Percentiles rank a stretch among this genome's conserved stretches.
These are phyloP conservation scores for Arctocebus calabarensis DNA, from an alignment of 2,797 vertebrate genomes.

Conservation along the genomic window DNA sequence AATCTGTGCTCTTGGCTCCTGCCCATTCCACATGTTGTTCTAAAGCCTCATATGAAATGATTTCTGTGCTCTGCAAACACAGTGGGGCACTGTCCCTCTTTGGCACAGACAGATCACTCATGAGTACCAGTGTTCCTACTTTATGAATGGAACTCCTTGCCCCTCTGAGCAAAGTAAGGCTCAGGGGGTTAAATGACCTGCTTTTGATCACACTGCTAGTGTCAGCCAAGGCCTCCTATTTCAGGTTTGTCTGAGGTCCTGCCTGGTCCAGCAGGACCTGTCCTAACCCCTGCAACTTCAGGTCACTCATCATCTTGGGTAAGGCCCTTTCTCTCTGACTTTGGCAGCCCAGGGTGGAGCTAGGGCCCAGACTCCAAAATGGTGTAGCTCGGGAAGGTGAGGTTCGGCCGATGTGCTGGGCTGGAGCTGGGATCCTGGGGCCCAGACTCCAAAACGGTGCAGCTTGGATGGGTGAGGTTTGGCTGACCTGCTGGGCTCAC, in stretches of 20 bases:
- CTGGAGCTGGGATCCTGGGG: neutral
- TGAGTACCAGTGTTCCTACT: rapidly evolving
- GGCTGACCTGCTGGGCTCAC: rapidly evolving
- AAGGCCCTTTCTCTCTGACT: neutral
- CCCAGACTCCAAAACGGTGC: rapidly evolving
- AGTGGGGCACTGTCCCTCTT: rapidly evolving
- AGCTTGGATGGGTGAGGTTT: neutral
- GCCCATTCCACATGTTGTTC: too few relatives aligned
- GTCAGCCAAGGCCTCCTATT: neutral
- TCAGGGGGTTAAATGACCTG: rapidly evolving
- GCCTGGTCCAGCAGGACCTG: neutral
- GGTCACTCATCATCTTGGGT: neutral
- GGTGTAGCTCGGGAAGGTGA: too few relatives aligned
- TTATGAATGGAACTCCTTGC: neutral
- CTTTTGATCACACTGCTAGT: neutral
- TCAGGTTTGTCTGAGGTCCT: neutral
- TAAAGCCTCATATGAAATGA: neutral
- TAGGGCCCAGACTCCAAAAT: too few relatives aligned
- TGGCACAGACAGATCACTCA: rapidly evolving
- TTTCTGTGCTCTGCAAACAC: neutral
- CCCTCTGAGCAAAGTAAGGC: neutral
- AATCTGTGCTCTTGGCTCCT: neutral
- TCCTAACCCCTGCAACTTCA: rapidly evolving
- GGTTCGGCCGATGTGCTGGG: too few relatives aligned
- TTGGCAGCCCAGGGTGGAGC: rapidly evolving